A percentile compares a stretch with the other conserved stretches of the same genome.
Evolutionary conservation across 1,140 invertebrate species (phyloP).

Genomic region (Druon quercuslanigerum): DNA sequence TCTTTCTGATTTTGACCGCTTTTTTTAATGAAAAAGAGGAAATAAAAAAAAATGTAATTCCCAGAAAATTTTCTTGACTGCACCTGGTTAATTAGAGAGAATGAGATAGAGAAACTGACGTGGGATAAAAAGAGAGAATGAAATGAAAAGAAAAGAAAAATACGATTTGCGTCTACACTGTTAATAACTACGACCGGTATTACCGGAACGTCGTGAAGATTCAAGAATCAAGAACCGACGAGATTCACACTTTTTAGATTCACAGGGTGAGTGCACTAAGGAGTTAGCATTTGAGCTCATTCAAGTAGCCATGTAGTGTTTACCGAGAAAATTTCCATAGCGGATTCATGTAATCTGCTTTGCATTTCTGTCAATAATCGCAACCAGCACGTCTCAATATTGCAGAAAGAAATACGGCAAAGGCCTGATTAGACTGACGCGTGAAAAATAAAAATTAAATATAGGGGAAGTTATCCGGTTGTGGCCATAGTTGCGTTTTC

Average conservation of each 20-base stretch:
- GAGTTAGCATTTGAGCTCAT: conserved; percentile 21
- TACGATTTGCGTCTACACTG: neutral
- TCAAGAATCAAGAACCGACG: conserved; percentile 19
- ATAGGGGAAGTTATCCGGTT: too few species aligned
- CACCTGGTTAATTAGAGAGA: neutral
- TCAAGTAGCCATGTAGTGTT: neutral
- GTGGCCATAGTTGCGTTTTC: too few species aligned
- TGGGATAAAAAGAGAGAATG: neutral
- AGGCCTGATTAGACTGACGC: neutral
- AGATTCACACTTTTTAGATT: conserved; percentile 4
- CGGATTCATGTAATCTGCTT: conserved; percentile 11
- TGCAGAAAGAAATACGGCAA: neutral
- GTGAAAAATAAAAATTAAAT: conserved; percentile 15
- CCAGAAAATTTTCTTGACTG: neutral
- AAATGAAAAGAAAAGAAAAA: neutral
- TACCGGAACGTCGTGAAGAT: conserved; percentile 29
- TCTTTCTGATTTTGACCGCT: too few species aligned
- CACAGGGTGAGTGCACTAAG: conserved; percentile 4
- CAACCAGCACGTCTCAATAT: conserved; percentile 1
- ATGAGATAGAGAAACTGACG: neutral
- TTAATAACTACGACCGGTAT: conserved; percentile 39
- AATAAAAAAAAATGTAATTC: neutral
- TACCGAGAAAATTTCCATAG: conserved; percentile 17
- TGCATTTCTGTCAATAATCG: conserved; percentile 20
- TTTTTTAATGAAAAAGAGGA: too few species aligned